phyloP scores from a whole-genome alignment of 2,113 vertebrate genomes.

The Acrocephalus arundinaceus region DNA sequence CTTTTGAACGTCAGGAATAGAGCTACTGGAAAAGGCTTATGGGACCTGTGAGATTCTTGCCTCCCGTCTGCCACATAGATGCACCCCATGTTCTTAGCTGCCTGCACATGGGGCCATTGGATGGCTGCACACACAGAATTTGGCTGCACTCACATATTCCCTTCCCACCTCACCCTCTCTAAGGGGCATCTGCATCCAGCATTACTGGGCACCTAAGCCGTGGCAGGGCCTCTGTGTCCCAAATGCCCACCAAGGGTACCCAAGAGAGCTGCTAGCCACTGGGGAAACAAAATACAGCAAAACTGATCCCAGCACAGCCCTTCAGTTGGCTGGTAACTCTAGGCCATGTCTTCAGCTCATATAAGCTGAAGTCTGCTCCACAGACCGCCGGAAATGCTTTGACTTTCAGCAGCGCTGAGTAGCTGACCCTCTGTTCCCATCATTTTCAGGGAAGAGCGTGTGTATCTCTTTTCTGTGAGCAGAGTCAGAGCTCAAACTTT shows the following conservation, averaged over 20 bases:
- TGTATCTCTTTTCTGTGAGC: not conserved
- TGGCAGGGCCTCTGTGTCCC: not conserved
- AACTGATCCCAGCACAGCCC: not conserved
- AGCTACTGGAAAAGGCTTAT: not conserved
- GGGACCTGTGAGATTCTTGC: not conserved
- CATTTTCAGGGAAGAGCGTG: not conserved
- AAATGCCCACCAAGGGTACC: not conserved
- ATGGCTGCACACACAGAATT: not conserved
- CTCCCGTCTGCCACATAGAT: not conserved
- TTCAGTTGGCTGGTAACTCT: not conserved
- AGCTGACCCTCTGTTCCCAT: not conserved
- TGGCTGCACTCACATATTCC: fast-evolving
- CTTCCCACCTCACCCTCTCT: not conserved
- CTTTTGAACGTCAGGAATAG: not conserved
- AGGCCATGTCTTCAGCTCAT: not conserved
- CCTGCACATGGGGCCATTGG: fast-evolving
- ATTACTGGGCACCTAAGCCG: not conserved
- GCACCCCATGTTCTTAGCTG: not conserved
- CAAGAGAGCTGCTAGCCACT: not conserved
- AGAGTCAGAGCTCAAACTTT: not conserved
- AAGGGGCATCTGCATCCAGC: fast-evolving
- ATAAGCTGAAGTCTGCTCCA: not conserved
- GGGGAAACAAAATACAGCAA: not conserved
- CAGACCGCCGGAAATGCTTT: not conserved
- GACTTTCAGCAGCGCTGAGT: not conserved